Percentiles rank a stretch among this genome's conserved stretches.
These are phyloP conservation scores for Gisinianus flammeolus DNA, from an alignment of 2,888 invertebrate species.

Conservation along the genomic window DNA sequence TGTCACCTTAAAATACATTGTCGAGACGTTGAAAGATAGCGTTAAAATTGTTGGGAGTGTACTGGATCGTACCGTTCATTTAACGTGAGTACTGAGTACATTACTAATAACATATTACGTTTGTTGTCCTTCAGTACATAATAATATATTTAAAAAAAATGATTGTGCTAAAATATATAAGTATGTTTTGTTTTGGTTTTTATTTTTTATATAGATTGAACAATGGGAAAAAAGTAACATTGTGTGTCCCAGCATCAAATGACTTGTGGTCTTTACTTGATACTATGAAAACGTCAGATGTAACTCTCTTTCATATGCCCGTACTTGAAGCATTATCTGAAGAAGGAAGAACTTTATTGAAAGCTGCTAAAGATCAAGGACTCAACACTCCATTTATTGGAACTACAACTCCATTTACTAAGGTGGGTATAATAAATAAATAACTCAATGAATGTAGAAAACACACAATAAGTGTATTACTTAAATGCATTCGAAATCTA, in stretches of 20 bases:
- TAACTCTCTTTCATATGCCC: slow-evolving; percentile 78
- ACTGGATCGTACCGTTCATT: slow-evolving; percentile 70
- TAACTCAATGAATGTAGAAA: too few species aligned
- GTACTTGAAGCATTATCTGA: slow-evolving; percentile 75
- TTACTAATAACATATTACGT: neutral
- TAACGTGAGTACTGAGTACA: slow-evolving; percentile 75
- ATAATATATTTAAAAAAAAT: neutral
- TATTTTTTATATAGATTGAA: slow-evolving; percentile 73
- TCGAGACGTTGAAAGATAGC: slow-evolving; percentile 63
- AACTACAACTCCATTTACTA: slow-evolving; percentile 56
- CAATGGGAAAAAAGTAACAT: slow-evolving; percentile 86
- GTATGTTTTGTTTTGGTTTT: too few species aligned
- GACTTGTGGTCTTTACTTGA: slow-evolving; percentile 79
- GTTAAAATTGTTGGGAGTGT: slow-evolving; percentile 69
- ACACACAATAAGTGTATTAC: neutral
- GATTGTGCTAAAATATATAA: neutral
- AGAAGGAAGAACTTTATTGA: slow-evolving; percentile 79
- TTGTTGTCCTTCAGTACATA: neutral
- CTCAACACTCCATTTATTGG: slow-evolving; percentile 79
- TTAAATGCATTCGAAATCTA: slow-evolving; percentile 51
- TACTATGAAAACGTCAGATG: slow-evolving; percentile 85
- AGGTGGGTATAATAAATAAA: slow-evolving; percentile 8
- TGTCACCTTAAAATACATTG: slow-evolving; percentile 68
- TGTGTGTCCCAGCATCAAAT: slow-evolving; percentile 75
- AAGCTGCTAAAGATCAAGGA: slow-evolving; percentile 80